phyloP scores from a whole-genome alignment of 1,140 invertebrate genomes.

The Alviniconcha marisindica region DNA sequence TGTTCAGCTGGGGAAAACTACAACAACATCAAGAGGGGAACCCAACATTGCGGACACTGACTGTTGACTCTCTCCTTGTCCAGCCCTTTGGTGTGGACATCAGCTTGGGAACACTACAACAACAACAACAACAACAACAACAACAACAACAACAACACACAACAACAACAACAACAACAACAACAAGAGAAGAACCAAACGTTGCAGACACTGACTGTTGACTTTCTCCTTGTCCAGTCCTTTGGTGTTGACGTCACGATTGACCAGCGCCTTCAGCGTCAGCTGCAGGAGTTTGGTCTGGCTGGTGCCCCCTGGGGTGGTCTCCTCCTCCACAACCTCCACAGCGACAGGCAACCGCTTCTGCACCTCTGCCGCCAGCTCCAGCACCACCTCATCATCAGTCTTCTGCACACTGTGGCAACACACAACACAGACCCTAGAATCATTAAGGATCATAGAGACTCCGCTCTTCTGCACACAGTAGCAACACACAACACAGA shows the following conservation, averaged over 20 bases:
- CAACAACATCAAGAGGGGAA: too few relatives aligned
- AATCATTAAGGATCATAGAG: too few relatives aligned
- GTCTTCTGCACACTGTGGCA: constrained; percentile 77
- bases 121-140: too few relatives aligned
- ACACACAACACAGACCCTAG: too few relatives aligned
- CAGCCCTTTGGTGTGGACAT: constrained; percentile 56
- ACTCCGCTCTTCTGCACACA: too few relatives aligned
- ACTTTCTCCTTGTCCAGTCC: constrained; percentile 66
- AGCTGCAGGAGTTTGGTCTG: constrained; percentile 33
- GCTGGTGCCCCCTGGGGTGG: not conserved
- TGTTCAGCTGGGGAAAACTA: too few relatives aligned
- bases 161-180: too few relatives aligned
- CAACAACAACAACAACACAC: too few relatives aligned
- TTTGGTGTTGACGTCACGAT: constrained; percentile 50
- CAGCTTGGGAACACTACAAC: too few relatives aligned
- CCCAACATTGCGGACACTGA: constrained; percentile 30
- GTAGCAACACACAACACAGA: too few relatives aligned
- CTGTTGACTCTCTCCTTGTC: constrained; percentile 66
- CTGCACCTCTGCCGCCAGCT: constrained; percentile 70
- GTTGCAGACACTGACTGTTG: constrained; percentile 48
- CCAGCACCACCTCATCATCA: constrained; percentile 83
- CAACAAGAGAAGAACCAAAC: too few relatives aligned
- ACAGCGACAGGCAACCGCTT: constrained; percentile 66
- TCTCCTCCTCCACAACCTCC: constrained; percentile 74
- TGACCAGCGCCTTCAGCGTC: constrained; percentile 29